Evolutionary conservation across 2,888 invertebrate genomes (phyloP).

Genomic region (Anthophora plumipes): DNA sequence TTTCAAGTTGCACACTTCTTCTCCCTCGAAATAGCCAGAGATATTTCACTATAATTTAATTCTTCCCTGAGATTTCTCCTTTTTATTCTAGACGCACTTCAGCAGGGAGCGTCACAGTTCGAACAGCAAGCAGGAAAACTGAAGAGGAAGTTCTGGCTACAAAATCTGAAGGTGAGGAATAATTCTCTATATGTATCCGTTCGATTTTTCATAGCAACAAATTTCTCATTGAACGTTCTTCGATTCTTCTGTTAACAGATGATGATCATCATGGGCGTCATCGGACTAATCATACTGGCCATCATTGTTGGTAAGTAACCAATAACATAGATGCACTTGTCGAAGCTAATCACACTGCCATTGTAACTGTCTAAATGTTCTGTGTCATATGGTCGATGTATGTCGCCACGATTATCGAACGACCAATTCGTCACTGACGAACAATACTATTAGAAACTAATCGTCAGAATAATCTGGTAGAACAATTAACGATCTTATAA

Average conservation of each 20-base stretch:
- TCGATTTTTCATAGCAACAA: not conserved
- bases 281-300: slow-evolving; percentile 92
- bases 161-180: slow-evolving; percentile 92
- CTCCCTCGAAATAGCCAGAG: not conserved
- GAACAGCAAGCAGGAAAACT: slow-evolving; percentile 98
- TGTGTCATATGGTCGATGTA: slow-evolving; percentile 76
- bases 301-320: slow-evolving; percentile 91
- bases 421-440: slow-evolving; percentile 52
- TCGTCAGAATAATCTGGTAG: not conserved
- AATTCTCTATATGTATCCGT: not conserved
- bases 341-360: slow-evolving; percentile 57
- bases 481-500: no score
- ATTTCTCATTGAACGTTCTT: not conserved
- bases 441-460: not conserved
- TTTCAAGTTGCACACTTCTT: no score
- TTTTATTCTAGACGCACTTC: slow-evolving; percentile 91
- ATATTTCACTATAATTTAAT: not conserved
- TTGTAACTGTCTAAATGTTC: slow-evolving; percentile 70
- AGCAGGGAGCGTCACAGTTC: slow-evolving; percentile 97
- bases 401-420: slow-evolving; percentile 73
- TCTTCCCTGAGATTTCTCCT: no score
- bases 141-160: slow-evolving; percentile 98
- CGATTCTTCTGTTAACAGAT: slow-evolving; percentile 85
- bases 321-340: slow-evolving; percentile 31
- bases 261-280: slow-evolving; percentile 96